Evolutionary conservation across 1,140 invertebrate species (phyloP), one percentile per base, ranked within the genome.

Genomic region (Drosophila hydei): DNA sequence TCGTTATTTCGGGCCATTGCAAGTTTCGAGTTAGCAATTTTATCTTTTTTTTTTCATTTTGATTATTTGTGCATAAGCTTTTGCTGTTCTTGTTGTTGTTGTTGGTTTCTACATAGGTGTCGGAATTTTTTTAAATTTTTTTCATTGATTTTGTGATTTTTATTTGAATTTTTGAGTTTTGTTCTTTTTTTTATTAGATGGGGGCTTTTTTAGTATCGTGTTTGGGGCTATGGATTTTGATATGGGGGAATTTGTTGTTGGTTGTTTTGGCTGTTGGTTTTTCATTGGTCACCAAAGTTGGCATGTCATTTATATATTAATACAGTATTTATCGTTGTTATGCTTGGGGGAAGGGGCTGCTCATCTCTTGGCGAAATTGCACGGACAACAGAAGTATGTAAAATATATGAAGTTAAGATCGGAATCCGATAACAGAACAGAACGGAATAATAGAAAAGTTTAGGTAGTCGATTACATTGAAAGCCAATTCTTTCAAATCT

Each of bases 41-140:
- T 21, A 38, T 68, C 40, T 4, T 45, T 19, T n/a, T 19, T 11
- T 11, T 45, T 19, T 12, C 11, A 7, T 40, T 52, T 62, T 23
- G 62, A 62, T 19, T 71, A 67, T 80, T 80, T 72, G 59, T 80
- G 72, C 72, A 72, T 64, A 62, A 33, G 58, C 56, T 47, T 21
- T 58, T 23, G 42, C 58, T 65, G 42, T 19, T 21, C 6, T 42
- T 42, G n/a, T 42, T 23, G 42, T 48, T 48, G 43, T 21, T 12
- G n/a, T 42, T 42, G 4, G n/a, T 7, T 30, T 30, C 27, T 47
- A 45, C 25, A 54, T 27, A 43, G 2, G 30, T 51, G 4, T 19
- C 48, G 16, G 16, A 50, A 21, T 48, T 12, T n/a, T 36, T 56
- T 48, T 43, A 14, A 33, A 33, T 2, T 45, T 40, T 50, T 48